These are phyloP conservation scores for Graphium colonna DNA, from an alignment of 2,888 invertebrate genomes.

Conservation along the genomic window DNA sequence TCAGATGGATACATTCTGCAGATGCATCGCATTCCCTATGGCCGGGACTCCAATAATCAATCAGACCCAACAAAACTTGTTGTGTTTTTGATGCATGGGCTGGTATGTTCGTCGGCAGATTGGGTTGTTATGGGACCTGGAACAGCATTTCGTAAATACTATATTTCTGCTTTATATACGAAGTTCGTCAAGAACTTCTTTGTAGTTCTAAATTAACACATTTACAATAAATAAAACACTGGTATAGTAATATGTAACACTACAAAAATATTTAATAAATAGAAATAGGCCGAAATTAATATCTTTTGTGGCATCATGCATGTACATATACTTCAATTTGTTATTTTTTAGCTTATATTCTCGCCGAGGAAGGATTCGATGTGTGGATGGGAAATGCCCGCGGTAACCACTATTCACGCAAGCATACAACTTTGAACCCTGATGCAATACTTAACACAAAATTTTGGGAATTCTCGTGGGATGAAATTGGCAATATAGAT, in stretches of 20 bases:
- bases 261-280: too few species aligned
- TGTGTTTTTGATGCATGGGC: conserved; percentile 85
- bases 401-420: conserved; percentile 83
- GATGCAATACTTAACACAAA: conserved; percentile 34
- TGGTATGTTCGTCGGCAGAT: conserved; percentile 86
- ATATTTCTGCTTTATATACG: too few species aligned
- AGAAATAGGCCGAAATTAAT: too few species aligned
- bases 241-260: too few species aligned
- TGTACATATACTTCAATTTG: too few species aligned
- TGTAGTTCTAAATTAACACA: too few species aligned
- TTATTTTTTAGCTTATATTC: conserved; percentile 43
- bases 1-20: conserved; percentile 89
- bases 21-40: conserved; percentile 85
- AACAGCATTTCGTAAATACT: conserved; percentile 81
- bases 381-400: conserved; percentile 91
- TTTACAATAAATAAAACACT: too few species aligned
- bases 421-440: conserved; percentile 67
- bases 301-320: too few species aligned
- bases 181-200: too few species aligned
- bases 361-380: conserved; percentile 83
- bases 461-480: conserved; percentile 87
- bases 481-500: conserved; percentile 88
- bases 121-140: conserved; percentile 87
- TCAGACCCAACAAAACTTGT: conserved; percentile 73
- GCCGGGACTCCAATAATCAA: conserved; percentile 56